phyloP scores from a whole-genome alignment of 1,140 invertebrate species.

The Aethina tumida region DNA sequence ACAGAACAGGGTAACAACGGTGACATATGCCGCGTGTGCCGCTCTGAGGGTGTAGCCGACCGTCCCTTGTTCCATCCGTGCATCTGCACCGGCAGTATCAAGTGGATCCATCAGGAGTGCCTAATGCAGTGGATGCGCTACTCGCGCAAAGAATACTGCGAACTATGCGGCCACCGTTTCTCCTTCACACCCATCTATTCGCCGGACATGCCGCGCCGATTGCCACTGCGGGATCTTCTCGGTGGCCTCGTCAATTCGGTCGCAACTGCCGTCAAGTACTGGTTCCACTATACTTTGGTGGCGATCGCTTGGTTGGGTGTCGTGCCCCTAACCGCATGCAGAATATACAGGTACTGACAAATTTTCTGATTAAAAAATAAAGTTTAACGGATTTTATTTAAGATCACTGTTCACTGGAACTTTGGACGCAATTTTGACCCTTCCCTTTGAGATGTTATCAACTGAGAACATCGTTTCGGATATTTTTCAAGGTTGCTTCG shows the following conservation, averaged over 20 bases:
- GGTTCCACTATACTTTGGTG: conserved; percentile 93
- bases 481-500: conserved; percentile 92
- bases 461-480: conserved; percentile 88
- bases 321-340: conserved; percentile 92
- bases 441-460: conserved; percentile 87
- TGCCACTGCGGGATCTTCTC: conserved; percentile 76
- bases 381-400: neutral
- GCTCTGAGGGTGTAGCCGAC: conserved; percentile 80
- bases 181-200: conserved; percentile 99
- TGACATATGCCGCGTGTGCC: conserved; percentile 96
- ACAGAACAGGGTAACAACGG: conserved; percentile 35
- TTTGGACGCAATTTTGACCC: conserved; percentile 69
- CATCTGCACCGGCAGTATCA: conserved; percentile 97
- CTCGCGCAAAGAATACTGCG: conserved; percentile 97
- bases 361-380: neutral
- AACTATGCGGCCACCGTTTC: conserved; percentile 95
- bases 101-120: conserved; percentile 96
- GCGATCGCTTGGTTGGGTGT: conserved; percentile 96
- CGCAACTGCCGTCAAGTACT: conserved; percentile 85
- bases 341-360: conserved; percentile 64
- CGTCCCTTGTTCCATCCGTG: conserved; percentile 82
- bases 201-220: conserved; percentile 93
- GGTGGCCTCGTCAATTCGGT: conserved; percentile 83
- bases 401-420: conserved; percentile 58
- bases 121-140: conserved; percentile 87